phyloP scores from a whole-genome alignment of 2,113 vertebrate genomes.

The Phrynosoma platyrhinos region DNA sequence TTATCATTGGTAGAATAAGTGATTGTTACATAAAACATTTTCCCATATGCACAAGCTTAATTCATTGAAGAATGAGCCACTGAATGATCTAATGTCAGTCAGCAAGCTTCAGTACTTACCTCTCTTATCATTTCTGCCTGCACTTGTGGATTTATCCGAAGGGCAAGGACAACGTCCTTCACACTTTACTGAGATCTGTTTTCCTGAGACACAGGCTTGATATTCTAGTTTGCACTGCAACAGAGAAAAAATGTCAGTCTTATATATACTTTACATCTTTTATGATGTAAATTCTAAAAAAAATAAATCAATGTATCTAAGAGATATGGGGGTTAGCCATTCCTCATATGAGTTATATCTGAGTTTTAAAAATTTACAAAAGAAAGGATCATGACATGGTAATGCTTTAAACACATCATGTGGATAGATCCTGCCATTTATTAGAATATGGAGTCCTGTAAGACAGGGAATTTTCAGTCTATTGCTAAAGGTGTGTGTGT shows the following conservation, averaged over 20 bases:
- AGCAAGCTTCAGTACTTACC: slow-evolving; percentile 76
- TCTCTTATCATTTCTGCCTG: slow-evolving; percentile 82
- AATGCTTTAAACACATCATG: not conserved
- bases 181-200: slow-evolving; percentile 91
- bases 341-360: not conserved
- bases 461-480: no score
- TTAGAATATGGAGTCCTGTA: not conserved
- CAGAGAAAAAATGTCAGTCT: slow-evolving; percentile 37
- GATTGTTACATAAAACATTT: slow-evolving; percentile 10
- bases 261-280: slow-evolving; percentile 29
- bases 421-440: not conserved
- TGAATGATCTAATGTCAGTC: slow-evolving; percentile 10
- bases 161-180: slow-evolving; percentile 91
- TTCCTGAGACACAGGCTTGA: slow-evolving; percentile 92
- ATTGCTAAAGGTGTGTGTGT: not conserved
- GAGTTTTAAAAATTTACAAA: rapidly evolving
- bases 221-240: slow-evolving; percentile 96
- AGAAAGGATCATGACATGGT: not conserved
- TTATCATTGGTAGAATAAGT: slow-evolving; percentile 34
- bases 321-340: not conserved
- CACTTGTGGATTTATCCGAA: slow-evolving; percentile 75
- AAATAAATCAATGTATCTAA: not conserved
- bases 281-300: slow-evolving; percentile 27
- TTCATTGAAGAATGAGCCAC: slow-evolving; percentile 9
- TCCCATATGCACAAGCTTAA: not conserved